Evolutionary conservation across 2,797 vertebrate species (phyloP).

Genomic region (Lepus oiostolus): DNA sequence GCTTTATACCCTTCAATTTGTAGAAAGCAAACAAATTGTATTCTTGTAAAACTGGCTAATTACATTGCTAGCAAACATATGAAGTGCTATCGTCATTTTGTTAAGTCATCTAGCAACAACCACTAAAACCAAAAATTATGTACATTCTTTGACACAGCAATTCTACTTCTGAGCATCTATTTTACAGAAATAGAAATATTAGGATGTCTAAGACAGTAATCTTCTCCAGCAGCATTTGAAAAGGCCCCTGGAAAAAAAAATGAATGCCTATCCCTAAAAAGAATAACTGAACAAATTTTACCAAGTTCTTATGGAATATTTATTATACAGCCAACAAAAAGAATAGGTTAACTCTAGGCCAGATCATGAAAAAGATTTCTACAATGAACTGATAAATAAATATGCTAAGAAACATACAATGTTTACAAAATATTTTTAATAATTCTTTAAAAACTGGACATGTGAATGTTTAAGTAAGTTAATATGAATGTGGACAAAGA

Average conservation of each 20-base stretch:
- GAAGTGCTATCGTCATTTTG: background rate
- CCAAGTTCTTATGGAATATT: background rate
- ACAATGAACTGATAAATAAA: background rate
- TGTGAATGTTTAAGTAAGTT: background rate
- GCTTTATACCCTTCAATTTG: background rate
- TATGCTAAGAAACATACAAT: background rate
- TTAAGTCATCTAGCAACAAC: background rate
- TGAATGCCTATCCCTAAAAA: background rate
- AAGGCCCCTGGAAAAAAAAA: background rate
- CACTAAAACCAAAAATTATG: slow-evolving; percentile 12
- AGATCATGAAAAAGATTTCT: slow-evolving; percentile 32
- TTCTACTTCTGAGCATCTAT: slow-evolving; percentile 1
- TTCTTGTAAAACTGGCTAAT: background rate
- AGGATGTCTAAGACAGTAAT: slow-evolving; percentile 8
- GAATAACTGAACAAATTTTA: slow-evolving; percentile 12
- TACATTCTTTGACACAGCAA: background rate
- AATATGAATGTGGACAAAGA: slow-evolving; percentile 27
- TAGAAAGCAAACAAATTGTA: background rate
- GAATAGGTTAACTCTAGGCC: background rate
- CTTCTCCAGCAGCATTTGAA: background rate
- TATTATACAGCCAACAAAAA: background rate
- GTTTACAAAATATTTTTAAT: background rate
- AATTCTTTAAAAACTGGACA: slow-evolving; percentile 8
- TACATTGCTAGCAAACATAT: slow-evolving; percentile 10
- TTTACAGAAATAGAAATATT: slow-evolving; percentile 4